Conservation (phyloP, 2,113 vertebrate genomes). For the Pterocles burchelli region DNA sequence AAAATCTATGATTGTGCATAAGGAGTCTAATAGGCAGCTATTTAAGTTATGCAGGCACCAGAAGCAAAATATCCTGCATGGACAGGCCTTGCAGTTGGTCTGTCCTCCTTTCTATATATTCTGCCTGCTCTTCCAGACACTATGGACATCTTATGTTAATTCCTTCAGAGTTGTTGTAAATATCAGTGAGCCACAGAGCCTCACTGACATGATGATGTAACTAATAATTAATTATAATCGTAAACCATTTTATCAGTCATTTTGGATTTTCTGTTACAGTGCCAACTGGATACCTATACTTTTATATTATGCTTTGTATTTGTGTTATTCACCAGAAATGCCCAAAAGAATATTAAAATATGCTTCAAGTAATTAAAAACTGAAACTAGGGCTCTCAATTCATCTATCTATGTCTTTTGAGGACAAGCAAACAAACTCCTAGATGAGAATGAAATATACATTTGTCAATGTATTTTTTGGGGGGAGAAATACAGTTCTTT, state of each 20-base stretch:
- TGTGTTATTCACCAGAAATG: neutral
- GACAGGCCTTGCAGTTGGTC: neutral
- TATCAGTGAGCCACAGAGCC: conserved; percentile 16
- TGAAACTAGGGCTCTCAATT: conserved; percentile 12
- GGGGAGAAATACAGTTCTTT: neutral
- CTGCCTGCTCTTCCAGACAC: neutral
- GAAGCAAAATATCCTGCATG: neutral
- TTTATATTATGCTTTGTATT: neutral
- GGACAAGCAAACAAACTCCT: conserved; percentile 6
- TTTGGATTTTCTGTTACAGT: neutral
- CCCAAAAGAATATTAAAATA: conserved; percentile 14
- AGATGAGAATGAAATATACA: neutral
- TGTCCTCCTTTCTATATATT: neutral
- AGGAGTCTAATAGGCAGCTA: neutral
- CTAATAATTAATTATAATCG: conserved; percentile 30
- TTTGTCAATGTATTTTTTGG: neutral
- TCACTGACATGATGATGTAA: neutral
- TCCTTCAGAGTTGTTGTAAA: neutral
- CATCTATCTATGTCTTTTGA: neutral
- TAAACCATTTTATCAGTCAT: neutral
- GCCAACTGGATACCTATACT: neutral
- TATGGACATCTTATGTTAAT: neutral
- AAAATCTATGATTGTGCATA: neutral
- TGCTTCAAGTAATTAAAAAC: conserved; percentile 9
- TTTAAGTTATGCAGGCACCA: neutral